Conservation (phyloP, 2,797 vertebrate species). For the Margarornis squamiger region DNA sequence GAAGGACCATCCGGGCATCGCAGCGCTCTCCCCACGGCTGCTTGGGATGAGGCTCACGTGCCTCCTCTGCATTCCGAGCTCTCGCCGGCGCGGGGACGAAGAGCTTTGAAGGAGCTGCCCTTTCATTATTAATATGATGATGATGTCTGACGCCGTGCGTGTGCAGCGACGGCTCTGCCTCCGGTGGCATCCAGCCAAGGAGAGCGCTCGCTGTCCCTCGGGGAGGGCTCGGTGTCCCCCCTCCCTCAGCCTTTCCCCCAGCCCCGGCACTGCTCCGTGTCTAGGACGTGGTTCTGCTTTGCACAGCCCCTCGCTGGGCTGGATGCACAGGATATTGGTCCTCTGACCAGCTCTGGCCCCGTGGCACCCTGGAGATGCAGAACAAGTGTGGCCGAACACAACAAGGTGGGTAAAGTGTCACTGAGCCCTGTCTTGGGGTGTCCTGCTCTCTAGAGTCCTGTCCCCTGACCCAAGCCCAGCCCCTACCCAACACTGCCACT, state of each 20-base stretch:
- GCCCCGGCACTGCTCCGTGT: neutral
- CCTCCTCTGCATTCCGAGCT: conserved; percentile 62
- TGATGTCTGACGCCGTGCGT: conserved; percentile 55
- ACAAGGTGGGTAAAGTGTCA: accelerated
- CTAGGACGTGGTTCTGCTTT: neutral
- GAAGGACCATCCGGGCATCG: neutral
- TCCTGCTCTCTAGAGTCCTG: neutral
- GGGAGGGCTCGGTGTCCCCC: neutral
- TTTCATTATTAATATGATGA: conserved; percentile 72
- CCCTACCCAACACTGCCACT: accelerated
- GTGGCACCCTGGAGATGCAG: no score
- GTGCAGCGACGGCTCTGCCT: conserved; percentile 14
- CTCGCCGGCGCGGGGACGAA: conserved; percentile 36
- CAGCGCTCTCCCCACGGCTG: neutral
- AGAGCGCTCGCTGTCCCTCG: neutral
- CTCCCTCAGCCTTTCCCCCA: neutral
- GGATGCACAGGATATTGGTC: accelerated
- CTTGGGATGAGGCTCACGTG: conserved; percentile 54
- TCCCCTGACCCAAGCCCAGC: neutral
- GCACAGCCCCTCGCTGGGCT: neutral
- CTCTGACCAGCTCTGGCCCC: neutral
- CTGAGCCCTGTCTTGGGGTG: neutral
- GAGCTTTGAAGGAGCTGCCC: conserved; percentile 65
- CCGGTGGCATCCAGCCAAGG: neutral
- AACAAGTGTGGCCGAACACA: accelerated